These are phyloP conservation scores for Drosophila ustulata DNA, from an alignment of 2,888 invertebrate species.

Conservation along the genomic window DNA sequence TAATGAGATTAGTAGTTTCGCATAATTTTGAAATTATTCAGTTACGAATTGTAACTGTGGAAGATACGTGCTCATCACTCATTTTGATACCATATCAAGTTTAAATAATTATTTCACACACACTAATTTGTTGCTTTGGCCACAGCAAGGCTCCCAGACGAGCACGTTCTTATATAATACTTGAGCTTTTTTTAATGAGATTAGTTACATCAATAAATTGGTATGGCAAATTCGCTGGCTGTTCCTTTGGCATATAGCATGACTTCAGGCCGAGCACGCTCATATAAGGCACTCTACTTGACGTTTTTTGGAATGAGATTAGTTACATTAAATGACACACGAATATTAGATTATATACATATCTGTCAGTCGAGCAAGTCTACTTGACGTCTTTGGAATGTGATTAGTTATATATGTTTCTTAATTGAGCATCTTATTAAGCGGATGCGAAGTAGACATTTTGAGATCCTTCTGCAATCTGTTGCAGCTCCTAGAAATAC, in stretches of 20 bases:
- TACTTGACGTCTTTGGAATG: too few relatives aligned
- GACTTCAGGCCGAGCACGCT: background rate
- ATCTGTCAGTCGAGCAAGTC: too few relatives aligned
- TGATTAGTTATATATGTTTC: too few relatives aligned
- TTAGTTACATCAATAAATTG: background rate
- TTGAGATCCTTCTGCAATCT: background rate
- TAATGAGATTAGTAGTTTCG: too few relatives aligned
- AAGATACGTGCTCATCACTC: too few relatives aligned
- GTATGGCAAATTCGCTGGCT: background rate
- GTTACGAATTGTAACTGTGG: too few relatives aligned
- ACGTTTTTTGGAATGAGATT: background rate
- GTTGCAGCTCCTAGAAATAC: conserved; percentile 62
- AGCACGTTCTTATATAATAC: background rate
- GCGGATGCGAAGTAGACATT: background rate
- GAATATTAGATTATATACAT: too few relatives aligned
- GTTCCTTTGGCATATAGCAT: conserved; percentile 1
- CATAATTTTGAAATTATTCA: too few relatives aligned
- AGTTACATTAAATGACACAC: too few relatives aligned
- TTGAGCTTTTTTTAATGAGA: background rate
- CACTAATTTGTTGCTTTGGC: background rate
- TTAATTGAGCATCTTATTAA: too few relatives aligned
- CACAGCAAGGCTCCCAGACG: background rate
- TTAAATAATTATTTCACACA: too few relatives aligned
- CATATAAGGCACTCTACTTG: conserved; percentile 2
- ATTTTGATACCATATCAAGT: too few relatives aligned